These are phyloP conservation scores for Synergus umbraculus DNA, from an alignment of 2,888 invertebrate genomes.

Conservation along the genomic window DNA sequence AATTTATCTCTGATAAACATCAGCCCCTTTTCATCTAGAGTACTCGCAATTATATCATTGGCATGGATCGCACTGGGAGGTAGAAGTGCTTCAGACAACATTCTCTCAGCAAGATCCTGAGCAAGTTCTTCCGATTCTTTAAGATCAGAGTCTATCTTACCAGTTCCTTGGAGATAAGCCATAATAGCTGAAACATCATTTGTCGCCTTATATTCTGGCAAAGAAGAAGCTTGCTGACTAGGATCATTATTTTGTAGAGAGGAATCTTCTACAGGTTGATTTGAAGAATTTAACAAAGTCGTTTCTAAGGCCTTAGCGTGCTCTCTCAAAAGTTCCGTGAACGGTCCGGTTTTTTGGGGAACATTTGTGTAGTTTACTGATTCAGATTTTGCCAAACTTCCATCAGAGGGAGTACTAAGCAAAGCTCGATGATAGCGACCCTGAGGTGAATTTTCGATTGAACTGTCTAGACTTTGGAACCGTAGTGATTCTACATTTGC, in stretches of 20 bases:
- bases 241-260: not conserved
- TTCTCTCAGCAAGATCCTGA: constrained; percentile 59
- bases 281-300: not conserved
- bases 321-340: not conserved
- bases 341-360: not conserved
- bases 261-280: not conserved
- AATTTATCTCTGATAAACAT: constrained; percentile 70
- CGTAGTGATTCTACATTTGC: constrained; percentile 33
- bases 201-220: not conserved
- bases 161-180: constrained; percentile 8
- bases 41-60: constrained; percentile 71
- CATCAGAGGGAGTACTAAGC: constrained; percentile 55
- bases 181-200: not conserved
- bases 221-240: not conserved
- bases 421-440: constrained; percentile 62
- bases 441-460: constrained; percentile 50
- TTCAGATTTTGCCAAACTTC: constrained; percentile 51
- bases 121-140: constrained; percentile 54
- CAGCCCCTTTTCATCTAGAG: constrained; percentile 65
- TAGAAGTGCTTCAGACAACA: constrained; percentile 67
- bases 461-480: constrained; percentile 46
- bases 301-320: not conserved
- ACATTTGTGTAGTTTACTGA: constrained; percentile 21
- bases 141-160: constrained; percentile 33
- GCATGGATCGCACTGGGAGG: constrained; percentile 67